Conservation (phyloP, 2,888 invertebrate species). For the Andrena fulva region DNA sequence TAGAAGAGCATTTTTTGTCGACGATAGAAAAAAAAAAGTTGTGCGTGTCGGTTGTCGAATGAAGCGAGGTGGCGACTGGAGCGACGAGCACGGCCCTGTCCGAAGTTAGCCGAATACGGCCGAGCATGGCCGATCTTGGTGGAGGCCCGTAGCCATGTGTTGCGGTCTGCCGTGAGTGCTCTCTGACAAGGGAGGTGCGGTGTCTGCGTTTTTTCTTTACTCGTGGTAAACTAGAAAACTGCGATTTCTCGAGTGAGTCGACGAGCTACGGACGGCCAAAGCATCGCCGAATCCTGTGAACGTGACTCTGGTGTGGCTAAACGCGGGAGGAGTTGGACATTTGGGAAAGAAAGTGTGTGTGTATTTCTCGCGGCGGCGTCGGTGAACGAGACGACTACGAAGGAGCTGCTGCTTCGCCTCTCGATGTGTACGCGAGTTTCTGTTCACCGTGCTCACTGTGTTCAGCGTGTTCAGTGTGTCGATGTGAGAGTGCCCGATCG, state of each 20-base stretch:
- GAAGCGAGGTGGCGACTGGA: conserved; percentile 34
- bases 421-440: conserved; percentile 47
- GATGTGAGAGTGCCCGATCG: conserved; percentile 50
- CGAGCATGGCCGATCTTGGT: conserved; percentile 68
- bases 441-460: conserved; percentile 15
- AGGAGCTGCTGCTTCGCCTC: conserved; percentile 45
- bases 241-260: conserved; percentile 38
- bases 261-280: background rate
- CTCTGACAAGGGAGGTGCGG: conserved; percentile 81
- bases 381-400: conserved; percentile 55
- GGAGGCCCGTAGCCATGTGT: conserved; percentile 80
- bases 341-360: conserved; percentile 50
- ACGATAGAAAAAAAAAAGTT: background rate
- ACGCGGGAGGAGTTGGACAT: conserved; percentile 18
- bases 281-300: background rate
- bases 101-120: conserved; percentile 58
- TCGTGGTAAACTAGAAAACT: conserved; percentile 59
- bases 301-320: conserved; percentile 27
- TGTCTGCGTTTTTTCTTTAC: conserved; percentile 76
- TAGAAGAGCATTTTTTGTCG: background rate
- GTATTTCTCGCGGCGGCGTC: conserved; percentile 63
- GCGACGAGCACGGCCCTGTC: conserved; percentile 58
- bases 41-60: background rate
- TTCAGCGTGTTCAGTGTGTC: conserved; percentile 15
- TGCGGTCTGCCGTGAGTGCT: conserved; percentile 81